Evolutionary conservation across 2,113 vertebrate genomes (phyloP).

Genomic region (Conger conger): DNA sequence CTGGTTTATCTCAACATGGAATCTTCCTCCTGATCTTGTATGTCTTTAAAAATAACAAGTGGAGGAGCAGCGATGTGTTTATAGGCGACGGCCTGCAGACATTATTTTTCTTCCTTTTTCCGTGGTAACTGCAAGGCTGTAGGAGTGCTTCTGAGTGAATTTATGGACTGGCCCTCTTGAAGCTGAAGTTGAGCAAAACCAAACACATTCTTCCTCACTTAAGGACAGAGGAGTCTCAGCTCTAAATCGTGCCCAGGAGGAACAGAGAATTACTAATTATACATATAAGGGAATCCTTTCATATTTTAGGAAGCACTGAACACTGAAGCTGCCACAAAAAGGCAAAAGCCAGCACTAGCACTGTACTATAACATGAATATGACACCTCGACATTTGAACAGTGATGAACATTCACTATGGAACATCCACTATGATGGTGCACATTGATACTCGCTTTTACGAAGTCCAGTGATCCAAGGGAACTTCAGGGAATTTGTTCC

Average conservation of each 20-base stretch:
- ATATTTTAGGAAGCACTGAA: neutral
- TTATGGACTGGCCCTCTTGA: neutral
- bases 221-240: neutral
- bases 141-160: neutral
- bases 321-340: neutral
- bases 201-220: neutral
- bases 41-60: neutral
- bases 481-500: no score
- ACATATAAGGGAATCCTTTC: neutral
- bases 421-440: no score
- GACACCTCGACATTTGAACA: neutral
- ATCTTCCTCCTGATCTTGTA: neutral
- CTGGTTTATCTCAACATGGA: neutral
- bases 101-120: constrained; percentile 2
- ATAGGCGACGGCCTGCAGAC: neutral
- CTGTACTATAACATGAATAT: neutral
- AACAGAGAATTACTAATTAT: neutral
- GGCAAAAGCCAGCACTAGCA: neutral
- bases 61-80: neutral
- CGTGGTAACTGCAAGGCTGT: neutral
- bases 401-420: no score
- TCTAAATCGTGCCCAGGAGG: neutral
- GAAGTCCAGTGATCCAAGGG: no score
- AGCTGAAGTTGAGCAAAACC: neutral
- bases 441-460: no score